Percentiles rank a stretch among this genome's conserved stretches.
Evolutionary conservation across 2,888 invertebrate species (phyloP).

Genomic region (Phyllotreta cruciferae): DNA sequence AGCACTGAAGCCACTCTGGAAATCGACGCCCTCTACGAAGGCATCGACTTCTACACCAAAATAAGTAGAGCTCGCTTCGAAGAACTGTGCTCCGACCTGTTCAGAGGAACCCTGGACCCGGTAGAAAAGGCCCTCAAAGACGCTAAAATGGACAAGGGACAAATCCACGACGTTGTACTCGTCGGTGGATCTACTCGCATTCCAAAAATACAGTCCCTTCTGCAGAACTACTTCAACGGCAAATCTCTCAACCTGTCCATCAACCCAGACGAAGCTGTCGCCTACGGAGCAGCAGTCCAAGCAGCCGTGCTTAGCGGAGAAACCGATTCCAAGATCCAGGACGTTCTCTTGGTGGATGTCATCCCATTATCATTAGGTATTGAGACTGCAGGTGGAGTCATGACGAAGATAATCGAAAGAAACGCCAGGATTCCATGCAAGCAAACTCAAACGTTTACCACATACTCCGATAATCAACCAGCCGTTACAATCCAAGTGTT

Average conservation of each 20-base stretch:
- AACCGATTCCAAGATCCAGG: slow-evolving; percentile 76
- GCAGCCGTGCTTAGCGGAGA: slow-evolving; percentile 54
- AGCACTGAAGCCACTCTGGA: slow-evolving; percentile 79
- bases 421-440: slow-evolving; percentile 65
- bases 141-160: slow-evolving; percentile 76
- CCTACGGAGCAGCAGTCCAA: slow-evolving; percentile 57
- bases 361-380: slow-evolving; percentile 75
- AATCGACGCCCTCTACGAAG: slow-evolving; percentile 78
- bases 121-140: slow-evolving; percentile 79
- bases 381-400: slow-evolving; percentile 82
- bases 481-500: slow-evolving; percentile 67
- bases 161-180: slow-evolving; percentile 80
- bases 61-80: slow-evolving; percentile 78
- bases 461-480: slow-evolving; percentile 72
- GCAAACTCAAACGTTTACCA: slow-evolving; percentile 66
- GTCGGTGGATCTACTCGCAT: slow-evolving; percentile 84
- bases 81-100: slow-evolving; percentile 75
- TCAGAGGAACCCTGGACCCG: slow-evolving; percentile 71
- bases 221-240: slow-evolving; percentile 78
- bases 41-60: slow-evolving; percentile 75
- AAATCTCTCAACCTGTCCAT: slow-evolving; percentile 55
- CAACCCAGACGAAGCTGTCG: slow-evolving; percentile 57
- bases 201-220: slow-evolving; percentile 77
- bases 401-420: slow-evolving; percentile 69
- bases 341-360: slow-evolving; percentile 73